Conservation (phyloP, 2,888 invertebrate species). For the Clusia tigrina region DNA sequence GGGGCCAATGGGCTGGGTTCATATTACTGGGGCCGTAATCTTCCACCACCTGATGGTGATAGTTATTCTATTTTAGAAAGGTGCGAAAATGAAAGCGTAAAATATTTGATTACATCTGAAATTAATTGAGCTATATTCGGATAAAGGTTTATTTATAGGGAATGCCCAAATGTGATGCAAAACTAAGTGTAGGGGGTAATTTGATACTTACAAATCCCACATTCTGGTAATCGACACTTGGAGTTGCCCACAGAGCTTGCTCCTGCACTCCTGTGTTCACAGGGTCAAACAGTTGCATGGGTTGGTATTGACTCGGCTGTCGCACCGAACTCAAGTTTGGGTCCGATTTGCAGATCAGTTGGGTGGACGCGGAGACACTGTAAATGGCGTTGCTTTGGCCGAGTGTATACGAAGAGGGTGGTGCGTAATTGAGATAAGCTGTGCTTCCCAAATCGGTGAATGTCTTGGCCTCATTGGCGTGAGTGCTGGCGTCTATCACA, state of each 20-base stretch:
- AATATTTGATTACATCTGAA: too few relatives aligned
- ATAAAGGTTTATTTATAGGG: too few relatives aligned
- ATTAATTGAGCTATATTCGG: too few relatives aligned
- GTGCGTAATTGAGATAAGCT: constrained; percentile 51
- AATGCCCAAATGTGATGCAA: too few relatives aligned
- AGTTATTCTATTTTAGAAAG: constrained; percentile 48
- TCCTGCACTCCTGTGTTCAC: constrained; percentile 45
- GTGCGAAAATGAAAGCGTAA: not conserved
- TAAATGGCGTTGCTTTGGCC: constrained; percentile 53
- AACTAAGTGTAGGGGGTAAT: not conserved
- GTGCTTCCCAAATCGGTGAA: constrained; percentile 61
- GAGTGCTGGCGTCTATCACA: constrained; percentile 52
- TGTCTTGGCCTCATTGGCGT: constrained; percentile 58
- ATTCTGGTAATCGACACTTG: constrained; percentile 52
- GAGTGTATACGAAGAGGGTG: constrained; percentile 50
- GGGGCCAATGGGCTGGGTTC: constrained; percentile 47
- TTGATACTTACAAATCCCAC: constrained; percentile 54
- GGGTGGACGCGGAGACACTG: constrained; percentile 51
- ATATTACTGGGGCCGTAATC: constrained; percentile 54
- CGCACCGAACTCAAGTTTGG: constrained; percentile 57
- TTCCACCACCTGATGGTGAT: constrained; percentile 59
- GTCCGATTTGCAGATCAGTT: constrained; percentile 59
- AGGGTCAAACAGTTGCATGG: constrained; percentile 53
- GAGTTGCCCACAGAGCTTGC: constrained; percentile 48
- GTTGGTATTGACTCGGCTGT: constrained; percentile 51